A percentile compares a stretch with the other conserved stretches of the same genome.
Evolutionary conservation across 2,888 invertebrate species (phyloP).

Genomic region (Chymomyza amoena): DNA sequence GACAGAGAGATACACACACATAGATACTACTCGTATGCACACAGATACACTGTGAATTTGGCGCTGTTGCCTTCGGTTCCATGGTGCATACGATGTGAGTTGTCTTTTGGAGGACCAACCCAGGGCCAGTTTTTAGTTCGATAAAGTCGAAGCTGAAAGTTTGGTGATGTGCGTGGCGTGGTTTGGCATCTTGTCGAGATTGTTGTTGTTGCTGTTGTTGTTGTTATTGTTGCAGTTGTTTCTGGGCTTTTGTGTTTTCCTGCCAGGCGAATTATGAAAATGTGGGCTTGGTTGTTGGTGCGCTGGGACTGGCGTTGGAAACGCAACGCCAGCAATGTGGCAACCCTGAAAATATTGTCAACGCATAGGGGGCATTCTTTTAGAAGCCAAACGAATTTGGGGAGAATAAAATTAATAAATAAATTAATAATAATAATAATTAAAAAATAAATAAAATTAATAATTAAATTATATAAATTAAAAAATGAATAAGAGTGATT

Average conservation of each 20-base stretch:
- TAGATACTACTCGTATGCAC: background rate
- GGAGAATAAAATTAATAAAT: too few relatives aligned
- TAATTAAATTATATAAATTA: too few relatives aligned
- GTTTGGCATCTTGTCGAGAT: background rate
- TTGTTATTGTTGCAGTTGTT: constrained; percentile 25
- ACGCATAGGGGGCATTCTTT: constrained; percentile 31
- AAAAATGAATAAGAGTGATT: too few relatives aligned
- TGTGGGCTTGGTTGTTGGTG: constrained; percentile 59
- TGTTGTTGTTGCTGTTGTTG: background rate
- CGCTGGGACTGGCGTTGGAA: constrained; percentile 19
- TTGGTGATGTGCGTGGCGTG: constrained; percentile 10
- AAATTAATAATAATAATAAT: too few relatives aligned
- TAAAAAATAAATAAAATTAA: too few relatives aligned
- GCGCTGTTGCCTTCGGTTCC: constrained; percentile 14
- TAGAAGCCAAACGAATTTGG: background rate
- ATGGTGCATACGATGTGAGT: background rate
- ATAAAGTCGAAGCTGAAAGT: background rate
- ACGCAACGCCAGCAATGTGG: constrained; percentile 19
- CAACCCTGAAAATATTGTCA: constrained; percentile 49
- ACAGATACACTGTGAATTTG: constrained; percentile 4
- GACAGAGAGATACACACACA: constrained; percentile 14
- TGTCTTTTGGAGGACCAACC: background rate
- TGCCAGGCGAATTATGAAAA: constrained; percentile 64
- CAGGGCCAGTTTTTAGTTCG: background rate
- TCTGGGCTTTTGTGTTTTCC: constrained; percentile 24